Evolutionary conservation across 1,140 invertebrate genomes (phyloP).

Genomic region (Triops cancriformis): DNA sequence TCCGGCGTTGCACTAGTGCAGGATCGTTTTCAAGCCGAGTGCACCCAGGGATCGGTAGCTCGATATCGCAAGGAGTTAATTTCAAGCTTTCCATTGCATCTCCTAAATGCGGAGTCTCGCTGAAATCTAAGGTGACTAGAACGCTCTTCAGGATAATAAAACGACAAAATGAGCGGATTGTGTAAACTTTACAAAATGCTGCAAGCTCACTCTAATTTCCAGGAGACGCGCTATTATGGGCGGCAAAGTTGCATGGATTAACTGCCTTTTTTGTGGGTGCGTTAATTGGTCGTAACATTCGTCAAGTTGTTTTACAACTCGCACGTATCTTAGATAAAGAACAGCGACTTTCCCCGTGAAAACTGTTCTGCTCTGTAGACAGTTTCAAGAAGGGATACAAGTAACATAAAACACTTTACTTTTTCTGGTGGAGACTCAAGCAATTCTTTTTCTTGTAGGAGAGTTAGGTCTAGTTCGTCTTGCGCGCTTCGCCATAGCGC

Average conservation of each 20-base stretch:
- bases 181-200: not conserved
- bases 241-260: slow-evolving; percentile 70
- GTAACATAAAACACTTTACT: not conserved
- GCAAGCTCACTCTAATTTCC: slow-evolving; percentile 41
- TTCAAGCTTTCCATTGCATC: slow-evolving; percentile 55
- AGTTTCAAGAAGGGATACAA: not conserved
- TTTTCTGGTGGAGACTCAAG: slow-evolving; percentile 21
- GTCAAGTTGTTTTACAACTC: slow-evolving; percentile 63
- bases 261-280: slow-evolving; percentile 80
- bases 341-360: slow-evolving; percentile 41
- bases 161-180: not conserved
- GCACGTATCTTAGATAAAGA: slow-evolving; percentile 69
- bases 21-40: slow-evolving; percentile 13
- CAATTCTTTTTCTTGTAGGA: slow-evolving; percentile 22
- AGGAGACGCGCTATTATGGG: slow-evolving; percentile 61
- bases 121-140: slow-evolving; percentile 72
- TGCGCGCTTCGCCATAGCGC: slow-evolving; percentile 21
- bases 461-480: slow-evolving; percentile 21
- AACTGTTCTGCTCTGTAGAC: not conserved
- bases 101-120: slow-evolving; percentile 78
- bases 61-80: slow-evolving; percentile 40
- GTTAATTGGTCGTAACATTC: slow-evolving; percentile 80
- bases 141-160: slow-evolving; percentile 56
- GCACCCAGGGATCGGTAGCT: not conserved
- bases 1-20: not conserved